These are phyloP conservation scores for Channa argus DNA, from an alignment of 2,113 vertebrate genomes.

Conservation along the genomic window DNA sequence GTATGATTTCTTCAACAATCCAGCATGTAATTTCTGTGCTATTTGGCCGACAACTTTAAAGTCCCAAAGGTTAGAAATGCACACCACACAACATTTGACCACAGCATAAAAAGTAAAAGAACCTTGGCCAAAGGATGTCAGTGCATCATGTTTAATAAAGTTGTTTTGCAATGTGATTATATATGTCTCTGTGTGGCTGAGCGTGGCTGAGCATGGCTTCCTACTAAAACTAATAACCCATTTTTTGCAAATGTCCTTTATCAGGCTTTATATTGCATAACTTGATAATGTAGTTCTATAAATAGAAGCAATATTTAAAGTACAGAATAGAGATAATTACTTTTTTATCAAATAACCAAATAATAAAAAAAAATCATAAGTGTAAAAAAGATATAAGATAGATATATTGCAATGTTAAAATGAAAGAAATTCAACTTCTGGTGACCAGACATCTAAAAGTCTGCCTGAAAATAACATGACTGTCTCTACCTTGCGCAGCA, in stretches of 20 bases:
- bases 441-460: not conserved
- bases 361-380: too few species aligned
- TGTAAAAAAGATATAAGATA: too few species aligned
- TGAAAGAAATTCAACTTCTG: not conserved
- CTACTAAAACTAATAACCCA: too few species aligned
- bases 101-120: not conserved
- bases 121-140: too few species aligned
- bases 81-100: not conserved
- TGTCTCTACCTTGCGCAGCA: conserved; percentile 94
- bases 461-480: not conserved
- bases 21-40: not conserved
- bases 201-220: too few species aligned
- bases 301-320: not conserved
- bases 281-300: too few species aligned
- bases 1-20: not conserved
- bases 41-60: not conserved
- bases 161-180: too few species aligned
- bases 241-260: not conserved
- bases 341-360: too few species aligned
- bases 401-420: too few species aligned
- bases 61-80: not conserved
- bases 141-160: too few species aligned
- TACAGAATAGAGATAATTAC: too few species aligned
- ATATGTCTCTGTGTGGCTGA: too few species aligned
- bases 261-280: not conserved